Evolutionary conservation across 2,797 vertebrate genomes (phyloP).

Genomic region (Anabas testudineus): DNA sequence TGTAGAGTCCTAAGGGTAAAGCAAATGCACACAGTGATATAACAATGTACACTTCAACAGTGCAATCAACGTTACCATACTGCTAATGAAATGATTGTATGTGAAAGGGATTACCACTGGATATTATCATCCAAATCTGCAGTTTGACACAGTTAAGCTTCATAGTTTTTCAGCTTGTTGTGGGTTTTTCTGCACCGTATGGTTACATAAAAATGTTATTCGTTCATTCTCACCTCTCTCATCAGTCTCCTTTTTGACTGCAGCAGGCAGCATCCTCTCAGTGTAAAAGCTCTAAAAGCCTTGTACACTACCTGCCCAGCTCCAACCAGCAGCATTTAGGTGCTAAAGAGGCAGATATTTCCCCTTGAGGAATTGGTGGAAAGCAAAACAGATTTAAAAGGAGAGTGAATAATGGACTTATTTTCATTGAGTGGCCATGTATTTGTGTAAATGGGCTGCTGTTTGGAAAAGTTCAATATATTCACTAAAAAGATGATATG

Average conservation of each 20-base stretch:
- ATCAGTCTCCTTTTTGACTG: neutral
- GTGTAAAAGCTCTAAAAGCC: neutral
- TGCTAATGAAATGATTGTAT: neutral
- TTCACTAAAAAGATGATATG: neutral
- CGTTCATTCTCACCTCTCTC: neutral
- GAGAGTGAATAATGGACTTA: neutral
- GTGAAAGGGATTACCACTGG: neutral
- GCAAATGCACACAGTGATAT: no score
- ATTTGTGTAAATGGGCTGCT: neutral
- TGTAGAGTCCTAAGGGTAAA: no score
- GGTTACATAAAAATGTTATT: neutral
- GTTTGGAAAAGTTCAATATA: neutral
- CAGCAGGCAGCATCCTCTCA: neutral
- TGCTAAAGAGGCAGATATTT: neutral
- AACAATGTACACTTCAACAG: no score
- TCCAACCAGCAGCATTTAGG: neutral
- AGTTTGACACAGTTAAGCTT: neutral
- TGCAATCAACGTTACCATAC: no score
- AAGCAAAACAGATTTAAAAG: neutral
- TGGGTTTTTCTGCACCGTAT: neutral
- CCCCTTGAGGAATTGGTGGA: neutral
- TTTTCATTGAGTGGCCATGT: neutral
- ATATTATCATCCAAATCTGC: neutral
- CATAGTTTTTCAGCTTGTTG: neutral
- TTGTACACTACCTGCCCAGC: neutral